These are phyloP conservation scores for Gibbula magus DNA, from an alignment of 2,888 invertebrate species.

Conservation along the genomic window DNA sequence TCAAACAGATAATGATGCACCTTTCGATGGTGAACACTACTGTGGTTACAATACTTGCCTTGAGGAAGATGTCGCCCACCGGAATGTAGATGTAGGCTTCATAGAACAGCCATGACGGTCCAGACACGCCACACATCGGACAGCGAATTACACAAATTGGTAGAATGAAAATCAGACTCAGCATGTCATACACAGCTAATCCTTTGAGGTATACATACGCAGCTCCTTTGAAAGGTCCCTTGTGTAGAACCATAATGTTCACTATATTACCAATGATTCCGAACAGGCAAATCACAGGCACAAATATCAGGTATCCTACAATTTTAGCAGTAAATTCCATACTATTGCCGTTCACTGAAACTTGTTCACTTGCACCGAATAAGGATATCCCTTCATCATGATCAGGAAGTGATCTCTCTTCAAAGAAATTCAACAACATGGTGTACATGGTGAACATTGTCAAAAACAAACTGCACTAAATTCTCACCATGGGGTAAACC, in stretches of 20 bases:
- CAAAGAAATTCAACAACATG: no score
- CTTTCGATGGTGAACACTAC: slow-evolving; percentile 34
- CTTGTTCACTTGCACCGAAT: no score
- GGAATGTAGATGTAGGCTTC: slow-evolving; percentile 35
- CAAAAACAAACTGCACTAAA: no score
- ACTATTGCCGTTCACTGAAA: no score
- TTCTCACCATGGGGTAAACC: no score
- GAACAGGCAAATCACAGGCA: slow-evolving; percentile 33
- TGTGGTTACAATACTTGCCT: slow-evolving; percentile 36
- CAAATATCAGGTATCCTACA: slow-evolving; percentile 30
- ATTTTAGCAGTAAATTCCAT: slow-evolving; percentile 14
- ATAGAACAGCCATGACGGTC: slow-evolving; percentile 14
- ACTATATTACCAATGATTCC: slow-evolving; percentile 37
- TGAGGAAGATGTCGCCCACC: slow-evolving; percentile 37
- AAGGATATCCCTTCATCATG: no score
- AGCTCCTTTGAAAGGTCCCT: slow-evolving; percentile 26
- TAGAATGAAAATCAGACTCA: slow-evolving; percentile 35
- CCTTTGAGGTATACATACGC: slow-evolving; percentile 37
- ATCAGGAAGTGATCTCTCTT: no score
- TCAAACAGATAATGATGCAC: slow-evolving; percentile 28
- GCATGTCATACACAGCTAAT: slow-evolving; percentile 31
- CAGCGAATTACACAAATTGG: slow-evolving; percentile 33
- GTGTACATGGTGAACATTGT: no score
- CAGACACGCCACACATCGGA: slow-evolving; percentile 17
- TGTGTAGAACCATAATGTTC: slow-evolving; percentile 30